These are phyloP conservation scores for Chaetoderma sp. DNA, from an alignment of 2,888 invertebrate species.

Conservation along the genomic window DNA sequence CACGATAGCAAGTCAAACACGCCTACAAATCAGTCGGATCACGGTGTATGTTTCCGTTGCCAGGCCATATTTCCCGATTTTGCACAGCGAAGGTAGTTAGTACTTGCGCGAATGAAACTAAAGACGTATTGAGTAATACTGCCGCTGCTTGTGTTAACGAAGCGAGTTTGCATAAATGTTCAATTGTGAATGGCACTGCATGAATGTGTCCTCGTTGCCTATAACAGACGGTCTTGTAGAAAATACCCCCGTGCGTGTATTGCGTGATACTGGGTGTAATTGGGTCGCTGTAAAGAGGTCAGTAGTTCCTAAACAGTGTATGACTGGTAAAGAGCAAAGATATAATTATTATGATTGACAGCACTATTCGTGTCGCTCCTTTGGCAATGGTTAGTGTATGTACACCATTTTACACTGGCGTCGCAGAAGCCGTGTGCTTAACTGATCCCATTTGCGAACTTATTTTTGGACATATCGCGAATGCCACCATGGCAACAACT, in stretches of 20 bases:
- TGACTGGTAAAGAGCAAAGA: not conserved
- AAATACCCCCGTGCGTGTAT: not conserved
- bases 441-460: conserved; percentile 19
- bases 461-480: conserved; percentile 17
- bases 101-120: no score
- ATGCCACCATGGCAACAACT: not conserved
- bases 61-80: no score
- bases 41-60: no score
- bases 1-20: no score
- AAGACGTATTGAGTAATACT: no score
- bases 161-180: not conserved
- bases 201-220: no score
- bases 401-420: conserved; percentile 15
- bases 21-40: no score
- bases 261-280: conserved; percentile 7
- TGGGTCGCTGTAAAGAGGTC: not conserved
- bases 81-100: no score
- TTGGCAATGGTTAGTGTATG: conserved; percentile 6
- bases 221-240: not conserved
- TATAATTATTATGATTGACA: conserved; percentile 19
- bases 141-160: not conserved
- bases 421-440: conserved; percentile 13
- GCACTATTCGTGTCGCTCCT: conserved; percentile 1
- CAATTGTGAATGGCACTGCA: no score
- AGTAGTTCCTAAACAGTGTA: no score